Conservation (phyloP, 2,113 vertebrate genomes). For the Crocuta crocuta region DNA sequence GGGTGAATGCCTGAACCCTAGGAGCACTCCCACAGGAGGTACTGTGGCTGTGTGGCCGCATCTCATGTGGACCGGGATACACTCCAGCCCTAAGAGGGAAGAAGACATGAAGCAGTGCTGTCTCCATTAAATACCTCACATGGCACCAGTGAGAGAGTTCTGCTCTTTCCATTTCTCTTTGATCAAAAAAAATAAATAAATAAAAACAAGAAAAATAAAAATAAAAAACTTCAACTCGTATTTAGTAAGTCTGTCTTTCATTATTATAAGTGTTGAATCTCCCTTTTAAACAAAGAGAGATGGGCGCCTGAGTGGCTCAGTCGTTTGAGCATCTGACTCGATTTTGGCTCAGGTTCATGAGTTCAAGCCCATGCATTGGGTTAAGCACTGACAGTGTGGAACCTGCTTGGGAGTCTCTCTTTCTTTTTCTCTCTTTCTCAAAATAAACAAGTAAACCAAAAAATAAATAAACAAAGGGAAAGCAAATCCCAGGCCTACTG, state of each 20-base stretch:
- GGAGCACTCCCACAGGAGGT: background rate
- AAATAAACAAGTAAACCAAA: too few relatives aligned
- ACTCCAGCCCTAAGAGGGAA: background rate
- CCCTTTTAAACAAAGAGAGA: background rate
- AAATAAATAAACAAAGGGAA: background rate
- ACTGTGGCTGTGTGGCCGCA: fast-evolving
- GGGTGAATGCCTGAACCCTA: background rate
- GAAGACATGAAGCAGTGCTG: background rate
- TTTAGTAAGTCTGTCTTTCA: background rate
- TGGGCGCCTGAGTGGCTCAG: too few relatives aligned
- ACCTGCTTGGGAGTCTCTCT: too few relatives aligned
- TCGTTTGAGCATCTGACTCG: too few relatives aligned
- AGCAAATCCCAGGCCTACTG: fast-evolving
- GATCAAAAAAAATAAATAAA: background rate
- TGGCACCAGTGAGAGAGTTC: background rate
- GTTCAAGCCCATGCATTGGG: too few relatives aligned
- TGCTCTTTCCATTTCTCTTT: background rate
- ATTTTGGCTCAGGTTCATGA: too few relatives aligned
- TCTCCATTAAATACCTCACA: background rate
- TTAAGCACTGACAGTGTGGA: too few relatives aligned
- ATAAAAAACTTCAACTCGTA: background rate
- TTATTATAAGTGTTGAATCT: background rate
- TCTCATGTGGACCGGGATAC: fast-evolving
- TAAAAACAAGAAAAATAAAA: background rate
- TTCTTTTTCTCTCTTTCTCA: too few relatives aligned